These are phyloP conservation scores for Allobates femoralis DNA, from an alignment of 2,797 vertebrate genomes.

Conservation along the genomic window DNA sequence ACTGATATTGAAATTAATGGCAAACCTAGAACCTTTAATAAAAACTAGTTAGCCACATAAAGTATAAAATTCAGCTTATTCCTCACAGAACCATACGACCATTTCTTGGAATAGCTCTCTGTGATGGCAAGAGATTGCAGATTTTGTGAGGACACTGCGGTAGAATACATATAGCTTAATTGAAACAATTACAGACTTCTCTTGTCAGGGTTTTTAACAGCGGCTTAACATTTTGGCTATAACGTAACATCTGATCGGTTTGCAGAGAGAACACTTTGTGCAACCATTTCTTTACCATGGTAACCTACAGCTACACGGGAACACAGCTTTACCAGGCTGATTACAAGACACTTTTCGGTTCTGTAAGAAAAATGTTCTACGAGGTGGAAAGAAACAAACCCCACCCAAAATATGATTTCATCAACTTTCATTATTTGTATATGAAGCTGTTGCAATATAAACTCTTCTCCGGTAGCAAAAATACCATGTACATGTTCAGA, in stretches of 20 bases:
- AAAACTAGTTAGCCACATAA: background rate
- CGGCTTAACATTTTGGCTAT: slow-evolving; percentile 61
- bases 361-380: slow-evolving; percentile 19
- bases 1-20: background rate
- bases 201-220: slow-evolving; percentile 37
- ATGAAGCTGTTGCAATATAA: background rate
- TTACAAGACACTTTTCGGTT: slow-evolving; percentile 42
- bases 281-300: slow-evolving; percentile 59
- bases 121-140: background rate
- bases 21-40: too few species aligned
- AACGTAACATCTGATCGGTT: slow-evolving; percentile 51
- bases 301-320: slow-evolving; percentile 53
- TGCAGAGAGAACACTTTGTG: slow-evolving; percentile 57
- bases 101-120: background rate
- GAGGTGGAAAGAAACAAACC: background rate
- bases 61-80: background rate
- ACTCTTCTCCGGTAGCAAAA: background rate
- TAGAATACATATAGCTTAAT: slow-evolving; percentile 49
- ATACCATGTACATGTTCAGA: background rate
- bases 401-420: background rate
- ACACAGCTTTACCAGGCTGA: slow-evolving; percentile 37
- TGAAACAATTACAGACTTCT: slow-evolving; percentile 51
- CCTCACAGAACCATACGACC: background rate
- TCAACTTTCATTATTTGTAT: background rate
- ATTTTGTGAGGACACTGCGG: slow-evolving; percentile 39